A percentile compares a stretch with the other conserved stretches of the same genome.
Evolutionary conservation across 2,888 invertebrate species (phyloP).

Genomic region (Phengaris alcon): DNA sequence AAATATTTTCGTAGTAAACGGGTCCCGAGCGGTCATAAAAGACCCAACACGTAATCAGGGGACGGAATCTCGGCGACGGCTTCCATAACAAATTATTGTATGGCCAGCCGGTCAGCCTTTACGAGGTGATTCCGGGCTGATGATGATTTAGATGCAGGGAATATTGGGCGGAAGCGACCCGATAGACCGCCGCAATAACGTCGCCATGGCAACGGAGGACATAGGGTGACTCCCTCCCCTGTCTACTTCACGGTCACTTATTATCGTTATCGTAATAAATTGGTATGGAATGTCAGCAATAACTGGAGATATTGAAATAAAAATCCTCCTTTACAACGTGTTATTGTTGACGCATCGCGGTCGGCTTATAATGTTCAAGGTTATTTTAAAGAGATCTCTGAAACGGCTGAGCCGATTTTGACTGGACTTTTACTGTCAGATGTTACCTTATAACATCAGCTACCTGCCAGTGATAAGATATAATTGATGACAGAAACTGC

Average conservation of each 20-base stretch:
- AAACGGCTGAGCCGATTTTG: no score
- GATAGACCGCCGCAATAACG: conserved; percentile 59
- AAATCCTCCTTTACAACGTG: conserved; percentile 44
- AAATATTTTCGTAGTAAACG: conserved; percentile 16
- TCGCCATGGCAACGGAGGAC: conserved; percentile 57
- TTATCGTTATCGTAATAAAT: conserved; percentile 76
- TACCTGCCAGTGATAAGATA: no score
- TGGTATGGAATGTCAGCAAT: conserved; percentile 70
- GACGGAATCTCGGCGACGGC: conserved; percentile 46
- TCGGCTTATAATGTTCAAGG: not conserved
- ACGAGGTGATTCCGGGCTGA: conserved; percentile 70
- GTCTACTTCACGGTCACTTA: conserved; percentile 73
- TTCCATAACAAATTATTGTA: conserved; percentile 55
- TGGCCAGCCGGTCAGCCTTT: conserved; percentile 66
- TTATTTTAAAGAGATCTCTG: not conserved
- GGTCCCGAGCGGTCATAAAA: conserved; percentile 19
- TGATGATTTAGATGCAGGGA: conserved; percentile 77
- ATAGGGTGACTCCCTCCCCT: conserved; percentile 54
- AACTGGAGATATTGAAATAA: conserved; percentile 65
- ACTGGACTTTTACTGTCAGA: no score
- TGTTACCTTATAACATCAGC: no score
- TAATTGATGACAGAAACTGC: no score
- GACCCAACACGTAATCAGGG: conserved; percentile 45
- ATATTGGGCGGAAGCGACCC: conserved; percentile 64
- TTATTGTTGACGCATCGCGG: not conserved